Conservation (phyloP, 2,113 vertebrate species). For the Callipepla californica region DNA sequence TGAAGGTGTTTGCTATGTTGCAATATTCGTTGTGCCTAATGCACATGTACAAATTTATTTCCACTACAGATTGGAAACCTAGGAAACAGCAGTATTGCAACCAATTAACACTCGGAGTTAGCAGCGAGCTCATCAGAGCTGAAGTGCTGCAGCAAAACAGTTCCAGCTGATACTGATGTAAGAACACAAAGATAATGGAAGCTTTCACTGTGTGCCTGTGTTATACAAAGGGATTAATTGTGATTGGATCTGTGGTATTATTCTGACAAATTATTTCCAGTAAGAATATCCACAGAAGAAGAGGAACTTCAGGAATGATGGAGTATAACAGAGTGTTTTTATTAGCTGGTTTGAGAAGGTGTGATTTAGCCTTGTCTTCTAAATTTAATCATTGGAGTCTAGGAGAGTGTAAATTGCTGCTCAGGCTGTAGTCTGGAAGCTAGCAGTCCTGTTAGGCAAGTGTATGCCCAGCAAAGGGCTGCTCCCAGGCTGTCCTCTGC, state of each 20-base stretch:
- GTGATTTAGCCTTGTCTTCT: not conserved
- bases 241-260: not conserved
- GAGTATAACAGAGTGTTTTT: not conserved
- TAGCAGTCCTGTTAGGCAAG: not conserved
- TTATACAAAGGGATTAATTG: constrained; percentile 13
- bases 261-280: constrained; percentile 22
- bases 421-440: not conserved
- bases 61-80: not conserved
- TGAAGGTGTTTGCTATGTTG: not conserved
- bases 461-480: not conserved
- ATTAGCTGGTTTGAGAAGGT: not conserved
- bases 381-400: not conserved
- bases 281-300: not conserved
- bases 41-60: not conserved
- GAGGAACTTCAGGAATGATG: not conserved
- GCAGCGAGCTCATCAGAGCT: not conserved
- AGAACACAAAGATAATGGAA: constrained; percentile 9
- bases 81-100: not conserved
- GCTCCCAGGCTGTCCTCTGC: not conserved
- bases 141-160: not conserved
- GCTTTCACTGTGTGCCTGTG: not conserved
- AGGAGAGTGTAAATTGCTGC: not conserved
- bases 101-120: not conserved
- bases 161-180: not conserved
- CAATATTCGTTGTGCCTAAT: not conserved